Evolutionary conservation across 2,113 vertebrate species (phyloP).

Genomic region (Struthio camelus): DNA sequence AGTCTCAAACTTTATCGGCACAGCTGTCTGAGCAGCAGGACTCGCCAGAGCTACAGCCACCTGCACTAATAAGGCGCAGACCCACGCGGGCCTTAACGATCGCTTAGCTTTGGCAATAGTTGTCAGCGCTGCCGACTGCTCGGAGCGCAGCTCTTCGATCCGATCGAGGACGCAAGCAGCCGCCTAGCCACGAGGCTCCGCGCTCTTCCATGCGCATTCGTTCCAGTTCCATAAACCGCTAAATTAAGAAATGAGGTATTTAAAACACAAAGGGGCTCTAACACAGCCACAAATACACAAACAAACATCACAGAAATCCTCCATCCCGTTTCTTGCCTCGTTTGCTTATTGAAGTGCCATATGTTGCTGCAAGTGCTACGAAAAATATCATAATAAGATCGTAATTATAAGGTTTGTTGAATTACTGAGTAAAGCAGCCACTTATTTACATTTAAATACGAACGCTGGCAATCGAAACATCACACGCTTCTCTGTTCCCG

Average conservation of each 20-base stretch:
- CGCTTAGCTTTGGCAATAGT: not conserved
- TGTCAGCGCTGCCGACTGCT: not conserved
- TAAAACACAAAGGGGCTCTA: conserved; percentile 59
- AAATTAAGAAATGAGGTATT: conserved; percentile 70
- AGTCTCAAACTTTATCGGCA: not conserved
- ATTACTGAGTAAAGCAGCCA: conserved; percentile 65
- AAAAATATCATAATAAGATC: conserved; percentile 69
- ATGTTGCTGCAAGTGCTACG: conserved; percentile 61
- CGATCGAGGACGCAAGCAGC: not conserved
- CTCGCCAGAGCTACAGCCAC: conserved; percentile 30
- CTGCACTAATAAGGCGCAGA: conserved; percentile 18
- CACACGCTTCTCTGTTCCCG: conserved; percentile 50
- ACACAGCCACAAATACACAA: conserved; percentile 36
- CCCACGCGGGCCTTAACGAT: not conserved
- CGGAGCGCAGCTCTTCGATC: not conserved
- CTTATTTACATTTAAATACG: conserved; percentile 72
- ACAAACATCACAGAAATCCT: conserved; percentile 53
- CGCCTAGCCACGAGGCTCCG: conserved; percentile 19
- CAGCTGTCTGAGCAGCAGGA: not conserved
- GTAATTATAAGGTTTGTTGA: conserved; percentile 69
- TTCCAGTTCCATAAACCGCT: conserved; percentile 64
- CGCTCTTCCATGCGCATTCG: conserved; percentile 53
- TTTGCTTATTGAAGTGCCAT: conserved; percentile 64
- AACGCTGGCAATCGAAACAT: conserved; percentile 52
- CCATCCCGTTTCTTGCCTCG: conserved; percentile 53